Evolutionary conservation across 1,140 invertebrate species (phyloP), one percentile per base, ranked within the genome.

Genomic region (Andrena cerasifolii): DNA sequence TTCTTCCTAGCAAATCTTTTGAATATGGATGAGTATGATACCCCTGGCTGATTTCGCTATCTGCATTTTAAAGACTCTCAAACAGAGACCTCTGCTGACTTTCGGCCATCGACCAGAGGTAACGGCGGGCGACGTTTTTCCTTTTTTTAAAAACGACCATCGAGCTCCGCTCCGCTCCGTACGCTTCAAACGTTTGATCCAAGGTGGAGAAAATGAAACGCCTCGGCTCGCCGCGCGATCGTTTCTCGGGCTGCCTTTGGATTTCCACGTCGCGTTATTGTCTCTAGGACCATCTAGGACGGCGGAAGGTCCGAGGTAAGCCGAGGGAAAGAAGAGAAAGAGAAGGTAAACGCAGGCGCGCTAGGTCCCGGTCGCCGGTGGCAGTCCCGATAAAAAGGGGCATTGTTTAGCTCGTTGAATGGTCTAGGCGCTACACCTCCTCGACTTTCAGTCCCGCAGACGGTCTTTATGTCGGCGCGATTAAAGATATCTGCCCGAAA

Each of bases 401-500:
- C 24, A 58, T 49, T 62, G 70, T 78, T 71, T 78, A 53, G 26
- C 33, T 40, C 31, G 26, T 28, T 73, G 70, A 78, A 78, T 73
- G 51, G 45, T 21, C 31, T 33, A 47, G 31, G 59, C 21, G 45
- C 14, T 31, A 58, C 26, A 74, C 74, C 65, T 58, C 45, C 51
- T 40, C 53, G 72, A 53, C 62, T 67, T 75, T 61, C 71, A 63
- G 71, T 66, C 36, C 58, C 59, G 59, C 31, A 74, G 76, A 73
- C 75, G 26, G 40, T 62, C 49, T 78, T 73, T 63, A 59, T 36
- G 70, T 58, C 58, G 70, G 68, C 51, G 53, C 73, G 78, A 77
- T 75, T 79, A 68, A 77, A 78, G 72, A 77, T 76, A 80, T 78
- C 78, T 18, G 73, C 5, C 31, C 70, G 47, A 67, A 78, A 76